Base-by-base conservation (phyloP, 2,888 invertebrate genomes). In the Acleris literana region DNA sequence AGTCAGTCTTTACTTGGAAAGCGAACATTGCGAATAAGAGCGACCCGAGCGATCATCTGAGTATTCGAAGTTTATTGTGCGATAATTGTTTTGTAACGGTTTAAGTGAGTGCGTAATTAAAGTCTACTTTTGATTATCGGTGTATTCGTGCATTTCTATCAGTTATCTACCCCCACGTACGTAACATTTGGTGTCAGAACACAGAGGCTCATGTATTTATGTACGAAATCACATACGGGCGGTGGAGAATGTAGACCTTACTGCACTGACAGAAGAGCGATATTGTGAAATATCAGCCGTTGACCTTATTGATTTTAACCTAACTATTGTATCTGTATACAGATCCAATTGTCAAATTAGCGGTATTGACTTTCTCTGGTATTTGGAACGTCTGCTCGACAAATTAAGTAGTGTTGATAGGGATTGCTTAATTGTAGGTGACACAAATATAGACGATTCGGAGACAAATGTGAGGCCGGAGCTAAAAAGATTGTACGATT, bases 371-470 rank as follows among this genome's bases (percentile, higher is more conserved):
- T 58, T 58, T 6, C 18, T 58, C 2, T 13, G 5, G 48, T 58
- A 58, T 16, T 17, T 58, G 1, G 58, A 58, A 48, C 58, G 58
- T 7, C 33, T 49, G 48, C 58, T 58, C 33, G 58, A 58, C 11
- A 49, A 58, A 49, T 3, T 58, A 16, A 49, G 11, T 58, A 49
- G 1, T 33, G 5, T 48, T 11, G 56, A 44, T 56, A 56, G 44
- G 3, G 56, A 56, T 16, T 56, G 56, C n/a, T 9, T 56, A 13
- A 56, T 56, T n/a, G 5, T 56, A 44, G 56, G 56, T 5, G 56
- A 56, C n/a, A 56, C 44, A 1, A 56, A 44, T 18, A 56, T 56
- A 7, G 56, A 55, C 20, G 43, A 55, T 22, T 33, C 29, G 9
- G 29, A 33, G 6, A 9, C 6, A 9, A 33, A 33, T 33, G 29